Base-by-base conservation (phyloP, 2,888 invertebrate species). In the Sphinx pinastri region DNA sequence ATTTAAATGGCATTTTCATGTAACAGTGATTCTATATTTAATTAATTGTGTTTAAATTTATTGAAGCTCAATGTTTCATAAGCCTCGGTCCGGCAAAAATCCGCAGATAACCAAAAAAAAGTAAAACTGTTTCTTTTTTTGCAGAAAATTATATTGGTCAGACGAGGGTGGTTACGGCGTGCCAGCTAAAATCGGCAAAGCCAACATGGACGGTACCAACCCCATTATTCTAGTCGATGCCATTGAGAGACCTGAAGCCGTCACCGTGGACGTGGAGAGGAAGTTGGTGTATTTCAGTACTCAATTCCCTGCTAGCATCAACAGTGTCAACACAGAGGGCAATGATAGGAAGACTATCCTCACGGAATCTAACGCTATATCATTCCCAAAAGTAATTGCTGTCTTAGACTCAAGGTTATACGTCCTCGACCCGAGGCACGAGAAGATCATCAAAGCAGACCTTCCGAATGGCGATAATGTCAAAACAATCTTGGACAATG, bases 81-180 rank as follows among this genome's bases (percentile, higher is more conserved):
- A 25, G 25, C 25, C 25, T 25, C 25, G 2, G 1, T 25, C 25
- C 2, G 25, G 25, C 25, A 25, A 1, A 25, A 25, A 25, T 25
- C 25, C 25, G 25, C 2, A 25, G 2, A 25, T 25, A 25, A 25
- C 25, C 25, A 25, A 25, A 25, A 25, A 25, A 14, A 6, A 8
- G 10, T 51, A 51, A 25, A 19, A 47, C 6, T 49, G 16, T 63
- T 16, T 63, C 4, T 63, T 45, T 5, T n/a, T 12, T 90, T 60
- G 0, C 87, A 96, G 96, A 49, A 97, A 97, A 91, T 90, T 99
- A 47, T 99, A 98, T 92, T 99, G 99, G 99, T 95, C 99, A 12
- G 99, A 99, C 84, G 97, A 98, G 77, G 99, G 99, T 12, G 98
- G 98, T 11, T 96, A 95, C 73, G 98, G 98, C 2, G 97, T 98